These are phyloP conservation scores for Paedocypris micromegethes DNA, from an alignment of 2,797 vertebrate genomes.

Conservation along the genomic window DNA sequence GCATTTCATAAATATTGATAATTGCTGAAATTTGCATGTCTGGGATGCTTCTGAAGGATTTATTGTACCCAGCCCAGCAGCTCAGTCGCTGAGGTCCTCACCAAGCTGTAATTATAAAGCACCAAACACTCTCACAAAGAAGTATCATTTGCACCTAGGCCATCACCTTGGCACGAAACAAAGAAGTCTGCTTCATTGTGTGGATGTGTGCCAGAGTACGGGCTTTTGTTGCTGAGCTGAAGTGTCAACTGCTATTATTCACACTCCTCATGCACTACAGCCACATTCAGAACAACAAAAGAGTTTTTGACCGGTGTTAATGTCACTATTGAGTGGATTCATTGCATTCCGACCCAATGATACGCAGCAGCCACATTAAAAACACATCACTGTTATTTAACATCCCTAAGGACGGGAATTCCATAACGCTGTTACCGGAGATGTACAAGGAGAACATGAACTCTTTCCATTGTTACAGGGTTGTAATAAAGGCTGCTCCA, in stretches of 20 bases:
- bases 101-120: slow-evolving; percentile 7
- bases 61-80: not conserved
- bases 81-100: not conserved
- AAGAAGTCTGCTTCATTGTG: slow-evolving; percentile 39
- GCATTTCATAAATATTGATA: slow-evolving; percentile 15
- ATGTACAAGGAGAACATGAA: slow-evolving; percentile 3
- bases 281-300: slow-evolving; percentile 61
- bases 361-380: not conserved
- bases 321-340: slow-evolving; percentile 9
- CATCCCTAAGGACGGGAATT: not conserved
- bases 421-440: slow-evolving; percentile 1
- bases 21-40: slow-evolving; percentile 9
- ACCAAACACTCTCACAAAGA: slow-evolving; percentile 3
- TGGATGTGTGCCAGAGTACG: slow-evolving; percentile 23
- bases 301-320: slow-evolving; percentile 41
- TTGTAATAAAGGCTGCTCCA: not conserved
- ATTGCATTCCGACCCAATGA: not conserved
- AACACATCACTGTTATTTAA: not conserved
- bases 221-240: slow-evolving; percentile 27
- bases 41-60: not conserved
- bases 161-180: slow-evolving; percentile 32
- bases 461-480: slow-evolving; percentile 8
- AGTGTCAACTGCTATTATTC: slow-evolving; percentile 58
- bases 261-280: slow-evolving; percentile 28
- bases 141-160: slow-evolving; percentile 29